Evolutionary conservation across 2,113 vertebrate genomes (phyloP), one percentile per base, ranked within the genome.

Genomic region (Tringa solitaria): DNA sequence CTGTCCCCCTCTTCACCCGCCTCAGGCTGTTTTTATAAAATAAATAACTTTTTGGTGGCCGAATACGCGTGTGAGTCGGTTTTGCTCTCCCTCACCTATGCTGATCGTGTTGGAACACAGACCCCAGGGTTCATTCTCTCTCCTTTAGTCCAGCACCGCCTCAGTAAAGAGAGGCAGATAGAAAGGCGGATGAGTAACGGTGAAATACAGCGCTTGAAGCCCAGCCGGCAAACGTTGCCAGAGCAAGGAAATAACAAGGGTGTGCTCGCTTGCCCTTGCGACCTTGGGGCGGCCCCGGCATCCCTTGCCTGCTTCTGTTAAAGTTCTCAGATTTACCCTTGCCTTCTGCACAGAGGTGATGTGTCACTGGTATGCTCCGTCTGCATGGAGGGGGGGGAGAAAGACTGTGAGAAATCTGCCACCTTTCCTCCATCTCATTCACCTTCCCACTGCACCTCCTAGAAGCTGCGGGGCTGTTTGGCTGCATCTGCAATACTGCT

Each of bases 91-190:
- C 69, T 53, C 11, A 18, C 72, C 39, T 51, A 0, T 7, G 37
- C 41, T 54, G 17, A 4, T 21, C n/a, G 41, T 21, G 73, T 48
- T 11, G 48, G 20, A 50, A 14, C n/a, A 8, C 6, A 22, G 27
- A 53, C 6, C 21, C 63, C 4, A 1, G 2, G 3, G 3, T 32
- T 37, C 3, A 0, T 39, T 45, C 12, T 53, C 5, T 15, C 17
- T 70, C 6, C 6, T 6, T 5, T 24, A 43, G 35, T 0, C 2
- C 5, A n/a, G 54, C 12, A 3, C 35, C 0, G 0, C 14, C 51
- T 63, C 20, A 24, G 9, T 23, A 51, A n/a, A 39, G 33, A 26
- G 2, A 12, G 2, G 5, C 3, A 16, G 41, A 26, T 18, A 46
- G 24, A 26, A 2, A 12, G 2, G 5, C 3, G 14, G 41, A 26